Evolutionary conservation across 2,888 invertebrate genomes (phyloP).

Genomic region (Aricia artaxerxes): DNA sequence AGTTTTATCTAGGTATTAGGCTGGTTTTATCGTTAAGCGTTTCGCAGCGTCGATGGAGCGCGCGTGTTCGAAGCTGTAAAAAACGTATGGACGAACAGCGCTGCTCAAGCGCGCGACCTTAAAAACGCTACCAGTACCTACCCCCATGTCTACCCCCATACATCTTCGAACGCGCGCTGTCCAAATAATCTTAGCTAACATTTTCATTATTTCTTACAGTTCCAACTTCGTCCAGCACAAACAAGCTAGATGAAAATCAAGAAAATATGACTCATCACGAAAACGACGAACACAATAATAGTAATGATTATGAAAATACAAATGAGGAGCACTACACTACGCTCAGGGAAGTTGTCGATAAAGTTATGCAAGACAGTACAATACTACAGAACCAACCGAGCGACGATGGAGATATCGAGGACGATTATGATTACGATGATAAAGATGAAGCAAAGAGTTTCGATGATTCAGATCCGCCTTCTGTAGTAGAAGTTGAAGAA

Average conservation of each 20-base stretch:
- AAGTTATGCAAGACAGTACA: slow-evolving; percentile 50
- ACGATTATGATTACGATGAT: slow-evolving; percentile 31
- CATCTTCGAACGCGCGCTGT: too few relatives aligned
- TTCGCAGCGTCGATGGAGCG: too few relatives aligned
- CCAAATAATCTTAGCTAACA: neutral
- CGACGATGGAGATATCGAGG: slow-evolving; percentile 33
- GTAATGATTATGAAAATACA: neutral
- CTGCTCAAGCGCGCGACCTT: too few relatives aligned
- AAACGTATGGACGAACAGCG: too few relatives aligned
- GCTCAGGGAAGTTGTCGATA: slow-evolving; percentile 62
- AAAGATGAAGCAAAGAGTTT: slow-evolving; percentile 27
- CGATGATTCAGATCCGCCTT: neutral
- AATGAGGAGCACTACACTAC: slow-evolving; percentile 53
- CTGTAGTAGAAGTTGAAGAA: slow-evolving; percentile 10
- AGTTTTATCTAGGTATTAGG: too few relatives aligned
- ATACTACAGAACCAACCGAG: slow-evolving; percentile 33
- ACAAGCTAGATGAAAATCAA: slow-evolving; percentile 27
- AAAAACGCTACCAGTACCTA: too few relatives aligned
- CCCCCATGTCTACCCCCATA: too few relatives aligned
- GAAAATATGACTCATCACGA: neutral
- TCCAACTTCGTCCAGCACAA: neutral
- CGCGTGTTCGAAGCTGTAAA: too few relatives aligned
- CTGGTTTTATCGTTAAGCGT: too few relatives aligned
- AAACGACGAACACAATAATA: slow-evolving; percentile 27
- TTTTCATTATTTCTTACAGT: slow-evolving; percentile 4